Percentiles rank a stretch among this genome's conserved stretches.
These are phyloP conservation scores for Scrobipalpa atriplicella DNA, from an alignment of 2,888 invertebrate species.

Conservation along the genomic window DNA sequence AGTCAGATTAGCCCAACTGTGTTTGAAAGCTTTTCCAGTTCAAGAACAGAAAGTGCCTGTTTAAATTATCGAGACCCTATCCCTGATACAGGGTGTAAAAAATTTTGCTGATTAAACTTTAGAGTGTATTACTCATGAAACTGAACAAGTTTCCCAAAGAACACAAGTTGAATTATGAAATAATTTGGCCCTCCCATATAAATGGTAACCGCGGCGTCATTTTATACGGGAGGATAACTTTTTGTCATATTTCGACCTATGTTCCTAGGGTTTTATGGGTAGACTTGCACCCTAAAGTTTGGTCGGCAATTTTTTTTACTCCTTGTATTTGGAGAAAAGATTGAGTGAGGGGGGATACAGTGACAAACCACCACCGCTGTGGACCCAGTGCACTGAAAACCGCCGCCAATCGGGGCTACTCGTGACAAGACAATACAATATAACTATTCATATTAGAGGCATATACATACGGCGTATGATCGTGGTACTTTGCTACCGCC, in stretches of 20 bases:
- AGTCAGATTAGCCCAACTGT: too few relatives aligned
- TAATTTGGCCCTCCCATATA: too few relatives aligned
- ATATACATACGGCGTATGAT: constrained; percentile 35
- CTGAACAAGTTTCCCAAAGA: too few relatives aligned
- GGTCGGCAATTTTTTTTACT: too few relatives aligned
- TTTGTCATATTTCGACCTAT: too few relatives aligned
- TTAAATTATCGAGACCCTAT: neutral
- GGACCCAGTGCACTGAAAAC: constrained; percentile 28
- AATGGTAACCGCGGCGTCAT: too few relatives aligned
- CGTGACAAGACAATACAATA: constrained; percentile 33
- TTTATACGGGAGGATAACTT: too few relatives aligned
- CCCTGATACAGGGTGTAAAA: neutral
- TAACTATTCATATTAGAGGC: constrained; percentile 30
- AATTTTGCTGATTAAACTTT: too few relatives aligned
- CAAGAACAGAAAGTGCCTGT: neutral
- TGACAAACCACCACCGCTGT: constrained; percentile 25
- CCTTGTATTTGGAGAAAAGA: neutral
- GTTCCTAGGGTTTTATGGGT: too few relatives aligned
- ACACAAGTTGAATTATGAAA: too few relatives aligned
- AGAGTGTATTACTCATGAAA: too few relatives aligned
- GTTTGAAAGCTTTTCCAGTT: neutral
- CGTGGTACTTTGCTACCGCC: constrained; percentile 33
- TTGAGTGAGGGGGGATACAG: neutral
- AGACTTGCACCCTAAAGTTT: too few relatives aligned
- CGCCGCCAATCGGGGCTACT: constrained; percentile 16